These are phyloP conservation scores for Sus cebifrons DNA, from an alignment of 2,797 vertebrate genomes.

Conservation along the genomic window DNA sequence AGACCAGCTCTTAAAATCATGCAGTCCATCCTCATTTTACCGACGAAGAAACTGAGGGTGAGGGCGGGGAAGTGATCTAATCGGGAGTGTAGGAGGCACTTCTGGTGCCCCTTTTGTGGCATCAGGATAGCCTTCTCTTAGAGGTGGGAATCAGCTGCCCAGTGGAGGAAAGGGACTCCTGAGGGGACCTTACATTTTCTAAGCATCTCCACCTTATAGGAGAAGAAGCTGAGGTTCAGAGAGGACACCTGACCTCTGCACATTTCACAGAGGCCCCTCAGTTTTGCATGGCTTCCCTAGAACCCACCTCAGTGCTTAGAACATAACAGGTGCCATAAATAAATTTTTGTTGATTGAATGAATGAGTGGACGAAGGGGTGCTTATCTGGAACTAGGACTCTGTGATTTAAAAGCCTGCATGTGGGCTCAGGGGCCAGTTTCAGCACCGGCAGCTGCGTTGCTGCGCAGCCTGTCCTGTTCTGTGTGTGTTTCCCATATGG, in stretches of 20 bases:
- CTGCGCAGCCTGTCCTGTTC: neutral
- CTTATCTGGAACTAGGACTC: neutral
- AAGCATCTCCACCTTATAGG: neutral
- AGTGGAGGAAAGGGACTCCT: neutral
- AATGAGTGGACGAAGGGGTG: neutral
- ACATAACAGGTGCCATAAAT: neutral
- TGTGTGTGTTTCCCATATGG: accelerated
- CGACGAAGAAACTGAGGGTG: neutral
- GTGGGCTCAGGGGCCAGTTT: neutral
- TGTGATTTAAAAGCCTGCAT: neutral
- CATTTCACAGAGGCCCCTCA: neutral
- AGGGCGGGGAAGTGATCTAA: neutral
- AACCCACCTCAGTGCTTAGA: neutral
- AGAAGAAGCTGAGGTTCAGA: neutral
- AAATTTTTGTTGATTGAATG: neutral
- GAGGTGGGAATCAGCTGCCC: neutral
- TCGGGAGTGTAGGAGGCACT: neutral
- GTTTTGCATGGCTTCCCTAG: neutral
- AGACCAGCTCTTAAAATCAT: neutral
- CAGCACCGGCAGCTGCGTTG: neutral
- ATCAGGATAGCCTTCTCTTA: neutral
- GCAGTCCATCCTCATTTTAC: neutral
- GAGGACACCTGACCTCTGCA: neutral
- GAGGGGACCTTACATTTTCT: neutral
- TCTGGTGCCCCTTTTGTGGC: neutral